A percentile compares a stretch with the other conserved stretches of the same genome.
phyloP scores from a whole-genome alignment of 1,140 invertebrate genomes.

The Pectinophora gossypiella region DNA sequence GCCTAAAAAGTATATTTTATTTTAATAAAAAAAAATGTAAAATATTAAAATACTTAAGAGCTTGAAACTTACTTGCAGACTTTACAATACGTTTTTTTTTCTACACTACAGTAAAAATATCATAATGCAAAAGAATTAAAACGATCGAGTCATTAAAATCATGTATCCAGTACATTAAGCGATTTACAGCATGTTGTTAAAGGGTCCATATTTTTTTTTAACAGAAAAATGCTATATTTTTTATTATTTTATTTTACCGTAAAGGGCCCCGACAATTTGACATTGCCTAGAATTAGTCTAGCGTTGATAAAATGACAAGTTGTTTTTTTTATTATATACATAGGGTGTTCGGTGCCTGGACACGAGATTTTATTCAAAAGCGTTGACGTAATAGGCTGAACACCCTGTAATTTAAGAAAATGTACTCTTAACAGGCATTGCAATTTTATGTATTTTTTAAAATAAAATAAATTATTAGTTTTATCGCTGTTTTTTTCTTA shows the following conservation, averaged over 20 bases:
- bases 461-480: conserved; percentile 46
- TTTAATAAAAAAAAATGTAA: no score
- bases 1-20: no score
- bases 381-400: not conserved
- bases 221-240: conserved; percentile 29
- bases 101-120: no score
- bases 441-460: conserved; percentile 38
- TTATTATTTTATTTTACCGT: conserved; percentile 26
- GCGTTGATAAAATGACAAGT: conserved; percentile 72
- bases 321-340: conserved; percentile 31
- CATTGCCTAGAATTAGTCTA: conserved; percentile 70
- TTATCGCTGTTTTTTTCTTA: conserved; percentile 28
- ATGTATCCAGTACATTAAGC: not conserved
- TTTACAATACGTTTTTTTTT: no score
- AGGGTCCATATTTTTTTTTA: conserved; percentile 23
- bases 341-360: not conserved
- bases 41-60: no score
- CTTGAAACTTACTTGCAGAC: no score
- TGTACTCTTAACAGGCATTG: conserved; percentile 41
- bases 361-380: not conserved
- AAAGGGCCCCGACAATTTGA: conserved; percentile 52
- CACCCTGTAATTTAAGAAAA: no score
- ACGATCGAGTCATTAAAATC: not conserved
- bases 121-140: not conserved
- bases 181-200: conserved; percentile 6